These are phyloP conservation scores for Orchesella flavescens DNA, from an alignment of 2,888 invertebrate species.

Conservation along the genomic window DNA sequence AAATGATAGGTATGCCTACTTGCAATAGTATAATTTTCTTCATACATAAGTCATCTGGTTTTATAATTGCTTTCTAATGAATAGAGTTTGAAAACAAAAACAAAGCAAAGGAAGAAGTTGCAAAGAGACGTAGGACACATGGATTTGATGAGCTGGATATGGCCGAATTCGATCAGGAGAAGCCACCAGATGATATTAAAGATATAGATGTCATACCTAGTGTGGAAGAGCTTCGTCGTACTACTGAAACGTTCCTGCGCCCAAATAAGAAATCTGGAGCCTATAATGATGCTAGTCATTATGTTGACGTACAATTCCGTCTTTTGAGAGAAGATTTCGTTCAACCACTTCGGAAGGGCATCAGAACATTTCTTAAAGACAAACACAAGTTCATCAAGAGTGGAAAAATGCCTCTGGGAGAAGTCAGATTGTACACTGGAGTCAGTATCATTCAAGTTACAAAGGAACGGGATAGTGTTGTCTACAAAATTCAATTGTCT, in stretches of 20 bases:
- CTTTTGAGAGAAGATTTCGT: constrained; percentile 87
- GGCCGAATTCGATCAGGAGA: constrained; percentile 50
- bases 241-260: constrained; percentile 75
- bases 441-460: constrained; percentile 60
- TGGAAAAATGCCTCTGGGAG: constrained; percentile 64
- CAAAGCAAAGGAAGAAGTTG: constrained; percentile 6
- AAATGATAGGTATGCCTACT: constrained; percentile 16
- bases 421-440: constrained; percentile 68
- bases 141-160: constrained; percentile 63
- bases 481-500: constrained; percentile 70
- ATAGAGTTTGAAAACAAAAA: constrained; percentile 6
- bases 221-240: constrained; percentile 59
- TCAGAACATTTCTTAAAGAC: constrained; percentile 77
- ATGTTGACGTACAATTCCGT: constrained; percentile 86
- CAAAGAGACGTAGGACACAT: background rate
- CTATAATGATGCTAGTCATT: constrained; percentile 81
- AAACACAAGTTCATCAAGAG: constrained; percentile 66
- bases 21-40: too few relatives aligned
- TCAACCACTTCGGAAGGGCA: constrained; percentile 82
- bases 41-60: too few relatives aligned
- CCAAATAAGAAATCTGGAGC: constrained; percentile 79
- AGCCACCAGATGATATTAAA: constrained; percentile 64
- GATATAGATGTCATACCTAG: constrained; percentile 66
- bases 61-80: too few relatives aligned
- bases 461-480: constrained; percentile 51